Evolutionary conservation across 2,797 vertebrate genomes (phyloP).

Genomic region (Hoplostethus atlanticus): DNA sequence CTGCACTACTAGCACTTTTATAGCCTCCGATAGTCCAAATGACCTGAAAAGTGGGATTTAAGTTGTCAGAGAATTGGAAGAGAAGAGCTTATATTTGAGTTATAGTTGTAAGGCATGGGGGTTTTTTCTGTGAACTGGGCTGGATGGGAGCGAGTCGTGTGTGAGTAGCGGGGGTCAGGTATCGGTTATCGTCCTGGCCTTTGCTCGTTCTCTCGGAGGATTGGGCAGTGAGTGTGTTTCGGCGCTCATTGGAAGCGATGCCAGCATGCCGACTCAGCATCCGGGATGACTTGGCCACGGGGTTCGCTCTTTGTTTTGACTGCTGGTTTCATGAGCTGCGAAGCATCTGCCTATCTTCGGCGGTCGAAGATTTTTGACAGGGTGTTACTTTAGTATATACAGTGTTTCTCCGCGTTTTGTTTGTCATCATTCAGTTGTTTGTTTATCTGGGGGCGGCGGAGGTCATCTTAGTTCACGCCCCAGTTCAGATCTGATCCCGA

Average conservation of each 20-base stretch:
- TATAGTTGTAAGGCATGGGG: conserved; percentile 43
- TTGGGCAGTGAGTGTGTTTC: conserved; percentile 4
- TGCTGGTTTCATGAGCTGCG: conserved; percentile 50
- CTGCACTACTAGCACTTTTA: conserved; percentile 73
- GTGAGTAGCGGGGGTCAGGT: conserved; percentile 37
- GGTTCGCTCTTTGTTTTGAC: conserved; percentile 46
- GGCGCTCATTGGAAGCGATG: neutral
- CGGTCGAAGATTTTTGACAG: conserved; percentile 20
- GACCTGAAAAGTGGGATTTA: conserved; percentile 68
- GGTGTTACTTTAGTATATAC: neutral
- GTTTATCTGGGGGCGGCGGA: neutral
- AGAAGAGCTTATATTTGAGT: conserved; percentile 51
- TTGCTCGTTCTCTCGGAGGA: conserved; percentile 1
- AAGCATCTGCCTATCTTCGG: conserved; percentile 47
- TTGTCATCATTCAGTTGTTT: neutral
- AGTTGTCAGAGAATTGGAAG: conserved; percentile 53
- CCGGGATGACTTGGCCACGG: conserved; percentile 22
- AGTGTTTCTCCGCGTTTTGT: conserved; percentile 3
- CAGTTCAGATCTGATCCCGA: neutral
- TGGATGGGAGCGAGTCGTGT: conserved; percentile 24
- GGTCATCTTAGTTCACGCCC: neutral
- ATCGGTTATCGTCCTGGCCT: conserved; percentile 24
- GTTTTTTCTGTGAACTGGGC: conserved; percentile 38
- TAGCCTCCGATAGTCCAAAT: conserved; percentile 63
- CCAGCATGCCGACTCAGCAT: conserved; percentile 53